phyloP scores from a whole-genome alignment of 2,797 vertebrate genomes.

The Apogon talboti region DNA sequence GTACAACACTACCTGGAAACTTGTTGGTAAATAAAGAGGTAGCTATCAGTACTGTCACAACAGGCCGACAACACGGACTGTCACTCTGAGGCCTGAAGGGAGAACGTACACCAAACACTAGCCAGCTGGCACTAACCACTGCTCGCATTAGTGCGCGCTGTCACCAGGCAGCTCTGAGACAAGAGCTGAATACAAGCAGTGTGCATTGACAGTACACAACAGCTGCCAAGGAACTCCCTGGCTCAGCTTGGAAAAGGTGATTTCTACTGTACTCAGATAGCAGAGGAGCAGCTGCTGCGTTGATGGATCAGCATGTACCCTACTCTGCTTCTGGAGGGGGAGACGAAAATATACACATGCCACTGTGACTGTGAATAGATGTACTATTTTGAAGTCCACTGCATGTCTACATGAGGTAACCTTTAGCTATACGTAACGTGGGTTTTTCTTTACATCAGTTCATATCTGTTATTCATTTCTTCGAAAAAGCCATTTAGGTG shows the following conservation, averaged over 20 bases:
- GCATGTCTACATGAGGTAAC: constrained; percentile 12
- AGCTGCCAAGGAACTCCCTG: constrained; percentile 67
- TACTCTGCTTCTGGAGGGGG: constrained; percentile 21
- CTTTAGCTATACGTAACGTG: constrained; percentile 6
- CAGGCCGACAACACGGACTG: constrained; percentile 41
- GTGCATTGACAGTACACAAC: constrained; percentile 45
- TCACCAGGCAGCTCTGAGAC: constrained; percentile 49
- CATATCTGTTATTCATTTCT: constrained; percentile 1
- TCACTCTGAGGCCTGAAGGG: constrained; percentile 55
- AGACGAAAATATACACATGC: constrained; percentile 55
- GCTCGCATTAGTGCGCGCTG: constrained; percentile 52
- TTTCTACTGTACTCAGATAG: constrained; percentile 68
- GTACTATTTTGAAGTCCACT: constrained; percentile 34
- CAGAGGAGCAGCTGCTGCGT: constrained; percentile 64
- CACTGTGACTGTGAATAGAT: constrained; percentile 57
- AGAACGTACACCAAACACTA: constrained; percentile 30
- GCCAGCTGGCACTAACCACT: constrained; percentile 56
- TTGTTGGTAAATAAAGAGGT: constrained; percentile 37
- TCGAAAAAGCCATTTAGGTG: constrained; percentile 6
- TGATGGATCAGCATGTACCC: constrained; percentile 55
- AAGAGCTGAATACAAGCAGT: constrained; percentile 30
- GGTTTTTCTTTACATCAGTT: constrained; percentile 12
- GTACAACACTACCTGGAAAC: constrained; percentile 37
- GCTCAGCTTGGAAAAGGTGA: constrained; percentile 44
- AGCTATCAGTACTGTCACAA: constrained; percentile 42